A percentile compares a stretch with the other conserved stretches of the same genome.
Evolutionary conservation across 1,140 invertebrate genomes (phyloP).

Genomic region (Mya arenaria): DNA sequence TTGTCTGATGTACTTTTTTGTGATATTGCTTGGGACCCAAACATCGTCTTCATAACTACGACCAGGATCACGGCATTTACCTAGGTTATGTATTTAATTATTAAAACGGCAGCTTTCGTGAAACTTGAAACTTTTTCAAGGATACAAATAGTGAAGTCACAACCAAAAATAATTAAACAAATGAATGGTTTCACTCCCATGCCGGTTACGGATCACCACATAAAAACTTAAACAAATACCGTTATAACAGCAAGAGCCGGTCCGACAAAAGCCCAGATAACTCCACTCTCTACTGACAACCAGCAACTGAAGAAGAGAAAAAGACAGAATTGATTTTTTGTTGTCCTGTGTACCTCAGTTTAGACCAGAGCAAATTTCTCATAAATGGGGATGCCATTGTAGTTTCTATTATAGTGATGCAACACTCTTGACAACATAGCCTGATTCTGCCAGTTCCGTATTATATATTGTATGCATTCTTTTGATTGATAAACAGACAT

Average conservation of each 20-base stretch:
- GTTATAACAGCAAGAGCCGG: slow-evolving; percentile 60
- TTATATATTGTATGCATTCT: too few species aligned
- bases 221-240: slow-evolving; percentile 30
- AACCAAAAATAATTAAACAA: not conserved
- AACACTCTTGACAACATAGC: too few species aligned
- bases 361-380: too few species aligned
- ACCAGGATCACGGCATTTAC: slow-evolving; percentile 64
- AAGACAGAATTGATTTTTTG: too few species aligned
- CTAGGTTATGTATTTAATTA: too few species aligned
- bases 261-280: slow-evolving; percentile 68
- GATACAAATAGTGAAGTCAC: too few species aligned
- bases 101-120: not conserved
- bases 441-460: not conserved
- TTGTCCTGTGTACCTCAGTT: too few species aligned
- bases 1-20: slow-evolving; percentile 21
- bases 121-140: not conserved
- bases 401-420: too few species aligned
- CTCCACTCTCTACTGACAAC: slow-evolving; percentile 59
- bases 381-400: too few species aligned
- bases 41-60: slow-evolving; percentile 54
- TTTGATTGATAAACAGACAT: too few species aligned
- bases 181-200: not conserved
- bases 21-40: not conserved
- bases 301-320: slow-evolving; percentile 61
- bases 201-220: not conserved